Base-by-base conservation (phyloP, 2,797 vertebrate genomes). In the Danionella dracula region DNA sequence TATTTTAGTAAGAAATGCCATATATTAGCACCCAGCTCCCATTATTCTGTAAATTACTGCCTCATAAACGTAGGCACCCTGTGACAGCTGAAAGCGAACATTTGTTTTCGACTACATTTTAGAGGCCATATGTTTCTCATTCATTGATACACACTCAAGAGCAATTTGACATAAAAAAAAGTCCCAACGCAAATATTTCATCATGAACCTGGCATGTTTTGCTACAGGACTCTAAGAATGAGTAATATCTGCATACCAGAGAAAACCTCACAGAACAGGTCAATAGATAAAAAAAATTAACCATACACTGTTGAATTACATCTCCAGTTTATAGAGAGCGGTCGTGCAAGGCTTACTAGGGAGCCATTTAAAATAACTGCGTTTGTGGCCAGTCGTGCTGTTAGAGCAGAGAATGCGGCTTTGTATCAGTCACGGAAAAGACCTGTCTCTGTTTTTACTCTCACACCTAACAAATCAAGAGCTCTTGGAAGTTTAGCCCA, bases 41-140 rank as follows among this genome's bases (percentile, higher is more conserved):
- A 76, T 78, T 79, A 80, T 82, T 76, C 69, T 57, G 60, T 78
- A 73, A 78, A 80, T 79, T 79, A 82, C 76, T 79, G 76, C 76
- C 78, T 71, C 58, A 77, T 82, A 80, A 82, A 82, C 71, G 66
- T 58, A 75, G 74, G 77, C 74, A 78, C 74, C 76, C 73, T 67
- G 69, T 56, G 78, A 82, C 78, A 77, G 76, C 77, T 78, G 70
- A 75, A 78, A 77, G 74, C 21, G 76, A 76, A 76, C 77, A 82
- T 74, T 82, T 80, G 78, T 80, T 80, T 79, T 78, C 61, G 64
- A 66, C 77, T 76, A 67, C 15, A 42, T 62, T 79, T 78, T 76
- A 68, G 71, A 55, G 75, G 64, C 79, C 88, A 90, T 88, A 70
- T 90, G 88, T 81, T 90, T 87, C 86, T 88, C 75, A 85, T 91